Evolutionary conservation across 2,113 vertebrate genomes (phyloP).

Genomic region (Steatornis caripensis): DNA sequence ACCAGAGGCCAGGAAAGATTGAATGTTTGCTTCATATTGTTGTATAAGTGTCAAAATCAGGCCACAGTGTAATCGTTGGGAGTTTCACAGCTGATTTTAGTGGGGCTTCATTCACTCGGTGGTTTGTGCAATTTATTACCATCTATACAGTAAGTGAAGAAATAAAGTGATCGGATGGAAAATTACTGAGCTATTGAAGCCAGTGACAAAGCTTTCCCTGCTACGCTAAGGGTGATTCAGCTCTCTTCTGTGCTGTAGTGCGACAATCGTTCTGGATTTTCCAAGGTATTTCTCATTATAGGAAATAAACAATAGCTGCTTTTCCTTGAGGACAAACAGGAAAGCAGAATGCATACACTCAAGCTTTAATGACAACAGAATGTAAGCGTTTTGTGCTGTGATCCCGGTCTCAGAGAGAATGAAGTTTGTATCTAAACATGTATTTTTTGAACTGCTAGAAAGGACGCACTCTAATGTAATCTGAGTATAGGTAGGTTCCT

Average conservation of each 20-base stretch:
- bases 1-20: neutral
- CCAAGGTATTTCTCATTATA: neutral
- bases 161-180: neutral
- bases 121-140: neutral
- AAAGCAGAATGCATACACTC: neutral
- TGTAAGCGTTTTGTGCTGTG: rapidly evolving
- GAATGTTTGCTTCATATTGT: neutral
- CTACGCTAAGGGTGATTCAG: neutral
- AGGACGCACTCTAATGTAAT: neutral
- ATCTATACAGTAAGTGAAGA: neutral
- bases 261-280: neutral
- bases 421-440: neutral
- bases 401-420: neutral
- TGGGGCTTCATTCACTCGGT: neutral
- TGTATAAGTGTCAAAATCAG: neutral
- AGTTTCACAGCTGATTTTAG: neutral
- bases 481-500: neutral
- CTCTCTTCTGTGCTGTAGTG: neutral
- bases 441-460: neutral
- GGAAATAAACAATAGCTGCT: neutral
- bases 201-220: neutral
- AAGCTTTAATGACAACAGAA: neutral
- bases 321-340: neutral
- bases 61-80: neutral
- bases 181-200: neutral